These are phyloP conservation scores for Anarrhichthys ocellatus DNA, from an alignment of 2,113 vertebrate species.

Conservation along the genomic window DNA sequence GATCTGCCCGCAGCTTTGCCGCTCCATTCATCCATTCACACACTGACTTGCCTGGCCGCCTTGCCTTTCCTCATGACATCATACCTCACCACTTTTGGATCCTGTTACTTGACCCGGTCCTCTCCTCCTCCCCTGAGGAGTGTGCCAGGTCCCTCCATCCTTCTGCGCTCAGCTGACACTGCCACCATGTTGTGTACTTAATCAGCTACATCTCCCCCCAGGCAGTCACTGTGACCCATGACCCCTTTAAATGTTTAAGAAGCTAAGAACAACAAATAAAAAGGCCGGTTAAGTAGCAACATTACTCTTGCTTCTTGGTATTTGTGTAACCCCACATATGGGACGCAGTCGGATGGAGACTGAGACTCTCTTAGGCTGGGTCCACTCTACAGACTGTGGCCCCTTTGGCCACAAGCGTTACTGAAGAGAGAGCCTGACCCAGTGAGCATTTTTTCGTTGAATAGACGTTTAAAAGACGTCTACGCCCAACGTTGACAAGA, in stretches of 20 bases:
- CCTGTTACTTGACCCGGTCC: slow-evolving; percentile 45
- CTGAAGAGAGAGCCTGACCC: neutral
- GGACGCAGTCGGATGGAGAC: slow-evolving; percentile 18
- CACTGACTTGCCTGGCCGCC: slow-evolving; percentile 22
- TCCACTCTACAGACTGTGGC: slow-evolving; percentile 25
- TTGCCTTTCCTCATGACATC: slow-evolving; percentile 69
- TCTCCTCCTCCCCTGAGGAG: slow-evolving; percentile 28
- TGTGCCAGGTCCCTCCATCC: slow-evolving; percentile 33
- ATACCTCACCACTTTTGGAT: slow-evolving; percentile 56
- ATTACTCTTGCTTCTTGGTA: slow-evolving; percentile 27
- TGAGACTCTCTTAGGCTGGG: slow-evolving; percentile 9
- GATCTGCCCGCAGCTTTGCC: slow-evolving; percentile 14
- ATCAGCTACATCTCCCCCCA: slow-evolving; percentile 53
- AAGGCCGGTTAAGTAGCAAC: slow-evolving; percentile 21
- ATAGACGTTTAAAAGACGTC: too few species aligned
- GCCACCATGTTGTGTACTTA: slow-evolving; percentile 54
- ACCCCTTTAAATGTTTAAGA: slow-evolving; percentile 66
- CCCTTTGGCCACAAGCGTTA: slow-evolving; percentile 18
- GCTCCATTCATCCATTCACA: slow-evolving; percentile 41
- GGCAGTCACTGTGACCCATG: slow-evolving; percentile 62
- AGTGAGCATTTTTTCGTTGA: too few species aligned
- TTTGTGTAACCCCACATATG: slow-evolving; percentile 32
- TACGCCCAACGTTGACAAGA: too few species aligned
- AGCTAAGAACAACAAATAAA: slow-evolving; percentile 72
- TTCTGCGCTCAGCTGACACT: slow-evolving; percentile 42